A percentile compares a stretch with the other conserved stretches of the same genome.
Evolutionary conservation across 2,113 vertebrate genomes (phyloP).

Genomic region (Nycticorax nycticorax): DNA sequence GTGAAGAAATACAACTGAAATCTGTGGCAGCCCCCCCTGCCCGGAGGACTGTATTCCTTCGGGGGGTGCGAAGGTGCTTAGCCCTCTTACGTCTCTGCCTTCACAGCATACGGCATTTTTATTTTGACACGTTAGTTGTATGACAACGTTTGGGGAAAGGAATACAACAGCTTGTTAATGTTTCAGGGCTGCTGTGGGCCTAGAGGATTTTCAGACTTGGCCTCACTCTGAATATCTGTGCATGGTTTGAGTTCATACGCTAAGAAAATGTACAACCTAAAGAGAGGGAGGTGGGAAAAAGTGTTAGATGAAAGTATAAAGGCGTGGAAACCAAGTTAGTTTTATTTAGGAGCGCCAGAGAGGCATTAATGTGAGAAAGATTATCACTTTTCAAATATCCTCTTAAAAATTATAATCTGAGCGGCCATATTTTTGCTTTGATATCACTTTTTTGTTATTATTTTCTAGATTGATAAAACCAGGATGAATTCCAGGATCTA

Average conservation of each 20-base stretch:
- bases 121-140: not conserved
- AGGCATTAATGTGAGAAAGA: not conserved
- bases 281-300: not conserved
- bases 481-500: not conserved
- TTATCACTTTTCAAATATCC: not conserved
- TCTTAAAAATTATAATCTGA: not conserved
- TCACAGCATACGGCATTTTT: not conserved
- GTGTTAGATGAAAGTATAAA: not conserved
- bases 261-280: not conserved
- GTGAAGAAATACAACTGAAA: not conserved
- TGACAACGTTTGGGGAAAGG: not conserved
- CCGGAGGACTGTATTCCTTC: not conserved
- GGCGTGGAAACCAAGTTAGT: not conserved
- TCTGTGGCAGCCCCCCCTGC: not conserved
- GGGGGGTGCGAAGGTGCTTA: not conserved
- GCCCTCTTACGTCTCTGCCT: not conserved
- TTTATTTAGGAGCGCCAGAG: not conserved
- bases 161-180: not conserved
- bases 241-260: not conserved
- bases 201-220: not conserved
- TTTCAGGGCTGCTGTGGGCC: not conserved
- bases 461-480: not conserved
- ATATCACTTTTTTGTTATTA: not conserved
- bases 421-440: not conserved
- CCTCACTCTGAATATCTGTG: not conserved